Base-by-base conservation (phyloP, 1,140 invertebrate species). In the Aethina tumida region DNA sequence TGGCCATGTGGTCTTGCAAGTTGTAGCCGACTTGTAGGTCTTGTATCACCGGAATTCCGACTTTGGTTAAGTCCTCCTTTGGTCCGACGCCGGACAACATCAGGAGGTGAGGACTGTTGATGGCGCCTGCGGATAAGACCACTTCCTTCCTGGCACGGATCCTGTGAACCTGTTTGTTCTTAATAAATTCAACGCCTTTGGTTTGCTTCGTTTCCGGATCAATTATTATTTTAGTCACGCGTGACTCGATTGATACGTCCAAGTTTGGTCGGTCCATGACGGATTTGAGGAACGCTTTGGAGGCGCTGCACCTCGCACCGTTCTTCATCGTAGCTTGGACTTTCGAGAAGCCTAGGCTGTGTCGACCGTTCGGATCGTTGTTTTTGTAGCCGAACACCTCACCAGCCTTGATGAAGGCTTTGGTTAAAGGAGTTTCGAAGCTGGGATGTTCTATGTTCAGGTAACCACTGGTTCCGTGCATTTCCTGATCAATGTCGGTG, bases 1-100 rank as follows among this genome's bases (percentile, higher is more conserved):
- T 60, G 0, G 81, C 84, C n/a, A 92, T 74, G 55, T 94, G 89
- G 58, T 92, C 87, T 63, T 91, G 86, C 0, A 95, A 68, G 61
- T 94, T 94, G 32, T 84, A 69, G 0, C 92, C 92, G 4, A 78
- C 84, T 60, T 67, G 74, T 2, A 81, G 59, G 55, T 84, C 73
- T 48, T 79, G 70, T 36, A 84, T 72, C 1, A 83, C 60, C 2
- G 77, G 73, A 49, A 83, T 83, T 30, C 70, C 67, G 37, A 76
- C 67, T 49, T 79, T 71, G 4, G 66, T 59, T 12, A 95, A 59
- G 50, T 93, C 77, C 30, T 84, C 75, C 16, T 68, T 68, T 0
- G 90, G 87, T 0, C 91, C 91, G 4, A 95, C 74, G 0, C 92
- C 94, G 1, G 89, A 93, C 0, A 96, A 59, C 85, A 96, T 91